Evolutionary conservation across 2,888 invertebrate genomes (phyloP).

Genomic region (Drosophila picticornis): DNA sequence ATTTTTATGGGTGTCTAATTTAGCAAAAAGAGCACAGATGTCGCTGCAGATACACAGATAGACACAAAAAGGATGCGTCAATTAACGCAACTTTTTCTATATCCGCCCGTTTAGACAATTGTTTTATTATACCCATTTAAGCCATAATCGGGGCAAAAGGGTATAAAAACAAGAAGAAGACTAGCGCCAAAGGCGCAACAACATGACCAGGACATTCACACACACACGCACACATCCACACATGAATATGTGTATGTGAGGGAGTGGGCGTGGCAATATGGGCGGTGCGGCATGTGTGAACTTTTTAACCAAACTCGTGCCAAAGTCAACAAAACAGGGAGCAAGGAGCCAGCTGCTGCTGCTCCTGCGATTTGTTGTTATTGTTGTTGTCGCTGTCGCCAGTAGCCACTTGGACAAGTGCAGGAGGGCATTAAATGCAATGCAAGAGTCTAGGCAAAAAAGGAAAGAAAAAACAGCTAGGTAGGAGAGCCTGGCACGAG

Average conservation of each 20-base stretch:
- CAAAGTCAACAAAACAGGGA: slow-evolving; percentile 79
- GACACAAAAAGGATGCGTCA: neutral
- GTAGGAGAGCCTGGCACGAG: neutral
- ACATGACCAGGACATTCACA: slow-evolving; percentile 55
- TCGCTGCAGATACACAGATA: neutral
- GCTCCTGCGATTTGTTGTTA: neutral
- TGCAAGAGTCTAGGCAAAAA: slow-evolving; percentile 49
- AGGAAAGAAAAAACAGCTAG: neutral
- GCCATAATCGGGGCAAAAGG: slow-evolving; percentile 5
- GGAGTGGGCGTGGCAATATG: slow-evolving; percentile 7
- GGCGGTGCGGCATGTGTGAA: slow-evolving; percentile 74
- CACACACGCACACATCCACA: slow-evolving; percentile 11
- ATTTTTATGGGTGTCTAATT: no score
- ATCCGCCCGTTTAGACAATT: neutral
- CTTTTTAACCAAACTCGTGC: slow-evolving; percentile 79
- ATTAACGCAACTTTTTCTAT: neutral
- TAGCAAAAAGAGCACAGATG: neutral
- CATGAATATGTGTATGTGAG: slow-evolving; percentile 11
- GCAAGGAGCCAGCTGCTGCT: slow-evolving; percentile 55
- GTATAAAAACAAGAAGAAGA: slow-evolving; percentile 59
- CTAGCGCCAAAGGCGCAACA: slow-evolving; percentile 75
- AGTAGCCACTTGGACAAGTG: slow-evolving; percentile 60
- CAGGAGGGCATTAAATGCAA: slow-evolving; percentile 75
- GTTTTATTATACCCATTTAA: neutral
- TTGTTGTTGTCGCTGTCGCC: slow-evolving; percentile 12